These are phyloP conservation scores for Caranx ignobilis DNA, from an alignment of 2,113 vertebrate genomes.

Conservation along the genomic window DNA sequence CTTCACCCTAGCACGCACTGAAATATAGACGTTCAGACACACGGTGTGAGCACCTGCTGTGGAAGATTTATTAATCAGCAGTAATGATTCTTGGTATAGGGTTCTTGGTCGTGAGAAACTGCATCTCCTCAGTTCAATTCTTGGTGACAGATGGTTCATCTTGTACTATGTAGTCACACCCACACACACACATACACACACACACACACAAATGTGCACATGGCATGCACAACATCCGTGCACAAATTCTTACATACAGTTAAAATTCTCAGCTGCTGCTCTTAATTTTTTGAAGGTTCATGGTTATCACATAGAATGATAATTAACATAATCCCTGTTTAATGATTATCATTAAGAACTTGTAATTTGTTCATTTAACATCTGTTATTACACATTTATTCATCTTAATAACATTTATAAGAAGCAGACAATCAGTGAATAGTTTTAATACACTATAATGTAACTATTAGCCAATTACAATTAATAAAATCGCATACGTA, in stretches of 20 bases:
- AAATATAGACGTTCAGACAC: constrained; percentile 10
- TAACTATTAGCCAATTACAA: too few relatives aligned
- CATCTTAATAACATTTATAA: neutral
- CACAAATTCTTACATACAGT: constrained; percentile 19
- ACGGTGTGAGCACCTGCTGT: constrained; percentile 43
- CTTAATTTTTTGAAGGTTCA: constrained; percentile 26
- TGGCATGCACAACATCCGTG: constrained; percentile 18
- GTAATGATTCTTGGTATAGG: constrained; percentile 38
- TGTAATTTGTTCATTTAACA: neutral
- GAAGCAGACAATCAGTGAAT: too few relatives aligned
- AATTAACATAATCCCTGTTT: neutral
- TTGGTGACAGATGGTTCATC: constrained; percentile 34
- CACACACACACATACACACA: neutral
- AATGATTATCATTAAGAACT: neutral
- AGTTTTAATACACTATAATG: neutral
- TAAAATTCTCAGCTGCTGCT: constrained; percentile 51
- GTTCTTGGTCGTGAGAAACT: constrained; percentile 48
- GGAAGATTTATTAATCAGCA: constrained; percentile 45
- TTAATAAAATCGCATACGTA: neutral
- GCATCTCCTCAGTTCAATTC: constrained; percentile 38
- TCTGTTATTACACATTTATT: neutral
- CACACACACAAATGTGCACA: constrained; percentile 2
- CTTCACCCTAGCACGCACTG: neutral
- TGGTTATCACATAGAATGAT: neutral
- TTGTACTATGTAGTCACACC: neutral